These are phyloP conservation scores for Mythimna pallens DNA, from an alignment of 2,888 invertebrate genomes.

Conservation along the genomic window DNA sequence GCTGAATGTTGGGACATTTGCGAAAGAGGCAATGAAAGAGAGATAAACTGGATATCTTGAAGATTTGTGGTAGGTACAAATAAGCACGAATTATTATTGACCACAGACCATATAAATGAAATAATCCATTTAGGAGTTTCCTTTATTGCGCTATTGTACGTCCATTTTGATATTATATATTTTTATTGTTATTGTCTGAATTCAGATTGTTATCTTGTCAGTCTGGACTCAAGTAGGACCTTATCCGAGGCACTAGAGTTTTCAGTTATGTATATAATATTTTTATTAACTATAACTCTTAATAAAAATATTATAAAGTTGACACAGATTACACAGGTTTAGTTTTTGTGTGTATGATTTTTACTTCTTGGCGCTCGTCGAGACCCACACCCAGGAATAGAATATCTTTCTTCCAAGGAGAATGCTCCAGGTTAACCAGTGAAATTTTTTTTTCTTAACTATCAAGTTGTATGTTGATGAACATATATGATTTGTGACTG, in stretches of 20 bases:
- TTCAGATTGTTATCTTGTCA: background rate
- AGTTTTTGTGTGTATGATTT: too few species aligned
- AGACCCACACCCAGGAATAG: too few species aligned
- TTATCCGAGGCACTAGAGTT: background rate
- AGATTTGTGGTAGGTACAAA: constrained; percentile 21
- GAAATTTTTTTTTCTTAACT: too few species aligned
- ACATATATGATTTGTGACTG: too few species aligned
- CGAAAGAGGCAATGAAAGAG: constrained; percentile 4
- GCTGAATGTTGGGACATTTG: constrained; percentile 5
- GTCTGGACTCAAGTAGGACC: background rate
- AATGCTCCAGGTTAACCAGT: too few species aligned
- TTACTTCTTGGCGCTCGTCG: too few species aligned
- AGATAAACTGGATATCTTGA: constrained; percentile 6
- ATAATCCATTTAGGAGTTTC: background rate
- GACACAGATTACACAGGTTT: too few species aligned
- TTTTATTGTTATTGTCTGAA: background rate
- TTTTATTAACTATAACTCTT: too few species aligned
- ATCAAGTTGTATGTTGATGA: too few species aligned
- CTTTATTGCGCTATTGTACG: background rate
- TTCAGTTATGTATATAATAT: too few species aligned
- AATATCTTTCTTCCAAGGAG: too few species aligned
- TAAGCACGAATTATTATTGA: constrained; percentile 14
- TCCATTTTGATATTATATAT: background rate
- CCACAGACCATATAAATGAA: background rate
- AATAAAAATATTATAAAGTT: too few species aligned